A percentile compares a stretch with the other conserved stretches of the same genome.
These are phyloP conservation scores for Anneissia japonica DNA, from an alignment of 35 echinoderm and acorn worm genomes.

Conservation along the genomic window DNA sequence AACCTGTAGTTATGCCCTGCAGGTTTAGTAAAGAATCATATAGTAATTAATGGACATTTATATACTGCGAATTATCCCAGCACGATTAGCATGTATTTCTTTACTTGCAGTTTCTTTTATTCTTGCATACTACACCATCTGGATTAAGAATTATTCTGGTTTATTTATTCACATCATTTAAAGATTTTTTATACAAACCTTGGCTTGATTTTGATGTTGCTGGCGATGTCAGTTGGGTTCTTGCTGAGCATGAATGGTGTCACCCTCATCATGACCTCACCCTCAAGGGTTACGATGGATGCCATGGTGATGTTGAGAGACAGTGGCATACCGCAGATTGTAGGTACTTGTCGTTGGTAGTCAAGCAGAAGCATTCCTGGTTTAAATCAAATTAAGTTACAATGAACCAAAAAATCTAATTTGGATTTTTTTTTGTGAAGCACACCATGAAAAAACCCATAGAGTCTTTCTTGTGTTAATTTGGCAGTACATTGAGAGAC, in stretches of 20 bases:
- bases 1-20: too few species aligned
- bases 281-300: constrained; percentile 3
- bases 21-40: too few species aligned
- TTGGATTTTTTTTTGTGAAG: not conserved
- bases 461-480: too few species aligned
- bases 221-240: constrained; percentile 4
- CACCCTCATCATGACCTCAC: constrained; percentile 2
- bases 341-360: constrained; percentile 16
- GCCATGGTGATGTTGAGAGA: constrained; percentile 36
- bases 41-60: too few species aligned
- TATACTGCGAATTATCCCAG: too few species aligned
- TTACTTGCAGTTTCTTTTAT: too few species aligned
- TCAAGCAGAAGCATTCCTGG: constrained; percentile 22
- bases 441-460: not conserved
- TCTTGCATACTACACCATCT: too few species aligned
- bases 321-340: constrained; percentile 38
- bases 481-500: too few species aligned
- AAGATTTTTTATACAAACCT: too few species aligned
- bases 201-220: constrained; percentile 28
- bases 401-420: not conserved
- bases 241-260: constrained; percentile 3
- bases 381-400: not conserved
- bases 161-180: too few species aligned
- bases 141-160: too few species aligned
- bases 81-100: too few species aligned